These are phyloP conservation scores for Poecile atricapillus DNA, from an alignment of 2,113 vertebrate species.

Conservation along the genomic window DNA sequence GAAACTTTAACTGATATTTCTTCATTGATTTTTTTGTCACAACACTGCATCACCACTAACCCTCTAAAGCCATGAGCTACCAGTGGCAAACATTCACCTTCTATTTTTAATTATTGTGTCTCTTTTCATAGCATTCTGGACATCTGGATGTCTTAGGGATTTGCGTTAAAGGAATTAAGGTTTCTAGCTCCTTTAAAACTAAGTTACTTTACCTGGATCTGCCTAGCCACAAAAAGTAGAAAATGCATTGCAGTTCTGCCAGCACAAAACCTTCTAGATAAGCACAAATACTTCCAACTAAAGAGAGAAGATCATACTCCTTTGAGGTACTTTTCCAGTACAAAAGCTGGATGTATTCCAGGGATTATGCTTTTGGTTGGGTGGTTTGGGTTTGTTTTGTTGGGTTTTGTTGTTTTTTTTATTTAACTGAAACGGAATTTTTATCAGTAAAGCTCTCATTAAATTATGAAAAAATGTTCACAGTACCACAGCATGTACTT, in stretches of 20 bases:
- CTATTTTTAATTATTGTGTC: neutral
- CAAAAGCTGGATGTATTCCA: neutral
- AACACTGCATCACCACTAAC: neutral
- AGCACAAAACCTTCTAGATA: neutral
- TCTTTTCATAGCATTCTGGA: neutral
- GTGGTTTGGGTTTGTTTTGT: neutral
- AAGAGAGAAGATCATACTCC: neutral
- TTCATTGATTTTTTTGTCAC: neutral
- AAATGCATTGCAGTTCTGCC: neutral
- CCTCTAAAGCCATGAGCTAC: neutral
- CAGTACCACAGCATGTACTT: neutral
- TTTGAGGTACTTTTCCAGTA: neutral
- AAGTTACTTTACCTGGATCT: neutral
- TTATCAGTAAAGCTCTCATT: neutral
- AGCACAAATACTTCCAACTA: neutral
- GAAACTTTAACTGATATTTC: neutral
- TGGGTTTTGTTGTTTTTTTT: neutral
- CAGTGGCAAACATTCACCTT: neutral
- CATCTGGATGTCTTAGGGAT: neutral
- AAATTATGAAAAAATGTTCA: neutral
- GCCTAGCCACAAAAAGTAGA: neutral
- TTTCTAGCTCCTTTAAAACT: neutral
- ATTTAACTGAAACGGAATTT: neutral
- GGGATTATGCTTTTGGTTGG: neutral
- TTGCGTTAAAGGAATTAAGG: neutral